Conservation (phyloP, 1,140 invertebrate genomes). For the Drosophila nasuta region DNA sequence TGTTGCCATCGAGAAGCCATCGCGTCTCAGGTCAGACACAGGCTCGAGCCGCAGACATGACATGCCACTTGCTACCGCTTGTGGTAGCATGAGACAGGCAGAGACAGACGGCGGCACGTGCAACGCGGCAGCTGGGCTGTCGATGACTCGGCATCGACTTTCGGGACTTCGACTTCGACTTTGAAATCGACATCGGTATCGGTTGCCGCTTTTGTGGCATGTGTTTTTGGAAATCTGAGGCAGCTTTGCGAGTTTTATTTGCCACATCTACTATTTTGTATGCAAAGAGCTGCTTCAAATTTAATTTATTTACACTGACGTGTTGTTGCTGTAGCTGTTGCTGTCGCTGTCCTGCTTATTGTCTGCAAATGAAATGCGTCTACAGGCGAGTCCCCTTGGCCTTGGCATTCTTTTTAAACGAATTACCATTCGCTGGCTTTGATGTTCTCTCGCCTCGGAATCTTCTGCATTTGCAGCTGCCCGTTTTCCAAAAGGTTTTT, state of each 20-base stretch:
- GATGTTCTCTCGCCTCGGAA: constrained; percentile 58
- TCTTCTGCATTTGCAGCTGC: constrained; percentile 45
- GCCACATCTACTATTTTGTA: constrained; percentile 70
- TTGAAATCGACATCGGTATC: constrained; percentile 16
- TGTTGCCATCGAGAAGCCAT: constrained; percentile 38
- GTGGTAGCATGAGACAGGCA: neutral
- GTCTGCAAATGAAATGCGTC: constrained; percentile 77
- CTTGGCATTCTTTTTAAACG: constrained; percentile 69
- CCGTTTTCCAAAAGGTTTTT: constrained; percentile 40
- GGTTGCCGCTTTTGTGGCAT: constrained; percentile 45
- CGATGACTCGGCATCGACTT: constrained; percentile 25
- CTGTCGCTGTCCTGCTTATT: constrained; percentile 59
- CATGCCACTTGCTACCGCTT: constrained; percentile 1
- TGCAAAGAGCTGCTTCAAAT: constrained; percentile 79
- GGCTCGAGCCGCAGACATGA: constrained; percentile 11
- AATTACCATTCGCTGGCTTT: constrained; percentile 77
- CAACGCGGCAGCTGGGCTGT: constrained; percentile 58
- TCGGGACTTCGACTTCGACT: neutral
- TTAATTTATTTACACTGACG: constrained; percentile 76
- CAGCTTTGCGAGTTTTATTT: constrained; percentile 45
- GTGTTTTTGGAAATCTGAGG: constrained; percentile 68
- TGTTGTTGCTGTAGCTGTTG: constrained; percentile 44
- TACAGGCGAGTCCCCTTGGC: constrained; percentile 31
- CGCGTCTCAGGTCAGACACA: constrained; percentile 29
- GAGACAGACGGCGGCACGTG: constrained; percentile 41